phyloP scores from a whole-genome alignment of 2,888 invertebrate species.

The Acleris cristana region DNA sequence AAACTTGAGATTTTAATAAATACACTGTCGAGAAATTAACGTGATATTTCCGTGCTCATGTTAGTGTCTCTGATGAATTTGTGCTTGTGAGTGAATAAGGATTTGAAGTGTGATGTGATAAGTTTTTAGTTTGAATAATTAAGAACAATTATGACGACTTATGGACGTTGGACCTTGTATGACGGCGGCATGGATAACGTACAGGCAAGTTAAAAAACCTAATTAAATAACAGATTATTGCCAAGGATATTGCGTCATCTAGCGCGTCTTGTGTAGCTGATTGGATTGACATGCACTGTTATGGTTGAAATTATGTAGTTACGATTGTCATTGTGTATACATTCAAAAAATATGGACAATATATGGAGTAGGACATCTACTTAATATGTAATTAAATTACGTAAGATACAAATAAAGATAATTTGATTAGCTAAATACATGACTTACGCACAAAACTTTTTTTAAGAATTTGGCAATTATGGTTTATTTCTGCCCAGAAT shows the following conservation, averaged over 20 bases:
- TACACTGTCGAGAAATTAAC: not conserved
- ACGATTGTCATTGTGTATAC: no score
- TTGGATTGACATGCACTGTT: not conserved
- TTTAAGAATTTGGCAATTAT: no score
- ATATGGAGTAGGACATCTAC: no score
- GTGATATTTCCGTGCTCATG: not conserved
- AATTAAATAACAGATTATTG: not conserved
- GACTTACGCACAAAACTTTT: no score
- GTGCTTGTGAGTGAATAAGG: no score
- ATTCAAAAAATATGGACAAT: no score
- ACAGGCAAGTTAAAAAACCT: conserved; percentile 59
- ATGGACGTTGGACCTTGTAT: conserved; percentile 71
- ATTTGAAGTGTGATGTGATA: conserved; percentile 28
- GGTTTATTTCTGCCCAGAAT: no score
- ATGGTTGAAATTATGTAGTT: not conserved
- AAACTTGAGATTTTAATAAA: not conserved
- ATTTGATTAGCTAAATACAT: no score
- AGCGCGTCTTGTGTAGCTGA: not conserved
- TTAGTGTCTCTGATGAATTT: not conserved
- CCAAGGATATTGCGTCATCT: conserved; percentile 1
- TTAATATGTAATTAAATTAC: no score
- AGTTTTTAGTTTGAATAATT: conserved; percentile 40
- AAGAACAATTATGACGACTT: conserved; percentile 56
- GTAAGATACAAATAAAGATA: no score
- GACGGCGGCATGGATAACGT: conserved; percentile 68